phyloP scores from a whole-genome alignment of 2,113 vertebrate genomes.

The Montifringilla adamsi region DNA sequence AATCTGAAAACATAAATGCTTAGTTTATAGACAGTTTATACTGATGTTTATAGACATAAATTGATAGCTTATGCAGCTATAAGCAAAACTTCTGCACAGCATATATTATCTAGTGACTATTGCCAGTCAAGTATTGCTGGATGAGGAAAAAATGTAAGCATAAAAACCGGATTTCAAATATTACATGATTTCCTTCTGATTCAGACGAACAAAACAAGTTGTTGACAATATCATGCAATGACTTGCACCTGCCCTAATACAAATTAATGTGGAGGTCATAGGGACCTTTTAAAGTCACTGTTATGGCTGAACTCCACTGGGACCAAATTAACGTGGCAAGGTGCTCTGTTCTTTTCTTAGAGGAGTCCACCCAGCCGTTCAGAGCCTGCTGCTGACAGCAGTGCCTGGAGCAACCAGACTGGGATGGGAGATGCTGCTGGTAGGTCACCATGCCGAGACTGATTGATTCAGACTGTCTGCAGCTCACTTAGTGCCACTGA shows the following conservation, averaged over 20 bases:
- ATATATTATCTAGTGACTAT: not conserved
- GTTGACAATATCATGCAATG: not conserved
- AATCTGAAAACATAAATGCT: not conserved
- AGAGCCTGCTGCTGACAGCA: not conserved
- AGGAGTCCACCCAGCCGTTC: not conserved
- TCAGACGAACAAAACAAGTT: not conserved
- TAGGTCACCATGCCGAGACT: not conserved
- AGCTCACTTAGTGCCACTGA: not conserved
- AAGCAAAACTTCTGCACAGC: not conserved
- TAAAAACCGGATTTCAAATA: not conserved
- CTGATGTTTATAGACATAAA: not conserved
- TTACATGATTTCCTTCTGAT: not conserved
- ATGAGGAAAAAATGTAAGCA: not conserved
- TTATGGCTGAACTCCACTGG: not conserved
- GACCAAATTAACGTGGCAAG: not conserved
- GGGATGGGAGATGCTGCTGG: not conserved
- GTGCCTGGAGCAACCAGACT: not conserved
- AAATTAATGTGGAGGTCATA: not conserved
- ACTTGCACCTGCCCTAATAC: not conserved
- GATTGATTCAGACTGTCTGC: slow-evolving; percentile 39
- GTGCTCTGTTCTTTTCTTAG: not conserved
- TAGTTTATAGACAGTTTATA: not conserved
- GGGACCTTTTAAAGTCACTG: not conserved
- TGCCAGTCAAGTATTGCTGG: not conserved
- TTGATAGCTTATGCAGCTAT: not conserved